Conservation (phyloP, 2,888 invertebrate species). For the Dilophus febrilis region DNA sequence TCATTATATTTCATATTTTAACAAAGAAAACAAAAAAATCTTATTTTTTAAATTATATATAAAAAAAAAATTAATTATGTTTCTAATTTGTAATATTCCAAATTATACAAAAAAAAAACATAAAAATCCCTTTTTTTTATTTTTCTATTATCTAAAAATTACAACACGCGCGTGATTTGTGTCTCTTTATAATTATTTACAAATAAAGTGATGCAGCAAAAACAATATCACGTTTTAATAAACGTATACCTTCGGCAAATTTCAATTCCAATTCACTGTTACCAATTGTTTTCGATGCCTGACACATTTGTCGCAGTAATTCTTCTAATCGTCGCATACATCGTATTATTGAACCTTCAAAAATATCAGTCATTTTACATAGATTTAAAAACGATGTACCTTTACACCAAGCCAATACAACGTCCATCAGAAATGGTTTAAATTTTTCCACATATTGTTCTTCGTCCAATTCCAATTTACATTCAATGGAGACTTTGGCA, state of each 20-base stretch:
- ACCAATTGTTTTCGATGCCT: constrained; percentile 92
- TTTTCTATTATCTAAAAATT: too few relatives aligned
- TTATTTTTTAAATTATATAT: too few relatives aligned
- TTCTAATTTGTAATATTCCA: too few relatives aligned
- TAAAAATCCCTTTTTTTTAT: too few relatives aligned
- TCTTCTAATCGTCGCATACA: constrained; percentile 95
- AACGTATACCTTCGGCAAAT: constrained; percentile 78
- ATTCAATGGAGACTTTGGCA: constrained; percentile 71
- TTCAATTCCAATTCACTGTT: constrained; percentile 91
- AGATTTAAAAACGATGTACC: constrained; percentile 82
- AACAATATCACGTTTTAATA: constrained; percentile 96
- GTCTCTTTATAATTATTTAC: constrained; percentile 34
- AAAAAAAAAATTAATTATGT: too few relatives aligned
- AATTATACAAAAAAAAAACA: too few relatives aligned
- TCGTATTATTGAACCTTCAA: constrained; percentile 68
- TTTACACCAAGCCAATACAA: constrained; percentile 90
- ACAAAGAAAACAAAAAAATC: too few relatives aligned
- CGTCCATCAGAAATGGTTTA: constrained; percentile 92
- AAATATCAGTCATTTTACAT: constrained; percentile 91
- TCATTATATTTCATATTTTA: too few relatives aligned
- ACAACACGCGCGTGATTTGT: too few relatives aligned
- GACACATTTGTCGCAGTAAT: constrained; percentile 82
- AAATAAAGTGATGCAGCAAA: constrained; percentile 97
- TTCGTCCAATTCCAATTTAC: constrained; percentile 75
- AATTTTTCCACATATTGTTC: constrained; percentile 83